Conservation (phyloP, 2,888 invertebrate genomes). For the Hydriomena furcata region DNA sequence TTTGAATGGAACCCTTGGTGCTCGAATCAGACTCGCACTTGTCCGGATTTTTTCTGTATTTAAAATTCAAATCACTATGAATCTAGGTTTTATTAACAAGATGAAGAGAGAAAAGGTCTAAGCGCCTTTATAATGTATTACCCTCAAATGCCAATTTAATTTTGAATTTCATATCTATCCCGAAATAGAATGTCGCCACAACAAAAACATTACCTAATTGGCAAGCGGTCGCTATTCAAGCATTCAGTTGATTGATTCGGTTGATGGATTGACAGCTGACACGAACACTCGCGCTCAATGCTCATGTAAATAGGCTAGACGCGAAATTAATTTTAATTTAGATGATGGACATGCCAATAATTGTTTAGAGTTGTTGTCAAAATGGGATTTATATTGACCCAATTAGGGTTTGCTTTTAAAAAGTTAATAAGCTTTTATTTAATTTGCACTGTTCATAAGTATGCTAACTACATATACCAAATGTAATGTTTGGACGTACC, state of each 20-base stretch:
- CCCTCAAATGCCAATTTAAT: neutral
- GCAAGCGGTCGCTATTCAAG: slow-evolving; percentile 41
- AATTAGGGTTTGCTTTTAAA: neutral
- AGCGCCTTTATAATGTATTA: no score
- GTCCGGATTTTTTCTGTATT: no score
- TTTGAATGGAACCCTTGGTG: no score
- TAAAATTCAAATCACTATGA: no score
- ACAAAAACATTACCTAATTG: slow-evolving; percentile 36
- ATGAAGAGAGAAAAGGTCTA: no score
- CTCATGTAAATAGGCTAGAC: slow-evolving; percentile 37
- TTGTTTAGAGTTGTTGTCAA: slow-evolving; percentile 1
- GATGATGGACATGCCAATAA: slow-evolving; percentile 22
- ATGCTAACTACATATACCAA: no score
- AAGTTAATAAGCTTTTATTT: no score
- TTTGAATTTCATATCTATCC: slow-evolving; percentile 4
- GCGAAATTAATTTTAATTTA: slow-evolving; percentile 35
- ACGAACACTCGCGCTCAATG: slow-evolving; percentile 37
- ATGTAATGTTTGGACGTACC: no score
- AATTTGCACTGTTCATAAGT: no score
- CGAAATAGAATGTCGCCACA: slow-evolving; percentile 28
- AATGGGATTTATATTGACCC: neutral
- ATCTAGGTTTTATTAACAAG: no score
- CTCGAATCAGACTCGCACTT: no score
- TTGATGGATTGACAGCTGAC: slow-evolving; percentile 66
- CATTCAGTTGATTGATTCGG: slow-evolving; percentile 53